phyloP scores from a whole-genome alignment of 2,888 invertebrate genomes.

The Sesia bembeciformis region DNA sequence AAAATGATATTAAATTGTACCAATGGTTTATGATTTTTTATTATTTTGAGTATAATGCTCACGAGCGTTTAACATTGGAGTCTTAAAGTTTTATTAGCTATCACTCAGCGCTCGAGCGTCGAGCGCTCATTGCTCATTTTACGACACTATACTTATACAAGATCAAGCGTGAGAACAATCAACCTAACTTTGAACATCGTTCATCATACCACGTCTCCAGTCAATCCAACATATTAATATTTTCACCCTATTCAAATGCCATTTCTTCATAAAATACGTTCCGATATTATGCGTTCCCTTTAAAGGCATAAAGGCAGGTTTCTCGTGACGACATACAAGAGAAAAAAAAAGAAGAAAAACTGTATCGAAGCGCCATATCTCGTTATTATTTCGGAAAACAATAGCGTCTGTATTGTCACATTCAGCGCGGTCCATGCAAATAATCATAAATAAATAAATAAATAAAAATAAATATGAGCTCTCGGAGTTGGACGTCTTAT shows the following conservation, averaged over 20 bases:
- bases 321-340: slow-evolving; percentile 11
- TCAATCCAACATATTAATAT: slow-evolving; percentile 38
- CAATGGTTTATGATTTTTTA: no score
- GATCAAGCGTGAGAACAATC: slow-evolving; percentile 30
- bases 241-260: slow-evolving; percentile 55
- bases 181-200: slow-evolving; percentile 33
- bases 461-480: slow-evolving; percentile 70
- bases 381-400: slow-evolving; percentile 69
- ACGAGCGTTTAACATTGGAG: no score
- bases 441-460: slow-evolving; percentile 74
- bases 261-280: slow-evolving; percentile 47
- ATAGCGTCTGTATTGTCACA: slow-evolving; percentile 66
- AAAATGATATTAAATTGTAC: no score
- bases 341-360: slow-evolving; percentile 29
- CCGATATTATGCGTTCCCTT: slow-evolving; percentile 19
- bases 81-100: no score
- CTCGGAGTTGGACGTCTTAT: slow-evolving; percentile 54
- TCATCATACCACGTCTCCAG: slow-evolving; percentile 29
- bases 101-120: no score
- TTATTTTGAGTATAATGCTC: no score
- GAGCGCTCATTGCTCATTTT: no score
- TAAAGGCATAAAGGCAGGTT: slow-evolving; percentile 10
- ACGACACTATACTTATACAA: no score
- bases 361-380: slow-evolving; percentile 60
- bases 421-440: slow-evolving; percentile 68